Evolutionary conservation across 2,113 vertebrate species (phyloP).

Genomic region (Notarius quadriscutis): DNA sequence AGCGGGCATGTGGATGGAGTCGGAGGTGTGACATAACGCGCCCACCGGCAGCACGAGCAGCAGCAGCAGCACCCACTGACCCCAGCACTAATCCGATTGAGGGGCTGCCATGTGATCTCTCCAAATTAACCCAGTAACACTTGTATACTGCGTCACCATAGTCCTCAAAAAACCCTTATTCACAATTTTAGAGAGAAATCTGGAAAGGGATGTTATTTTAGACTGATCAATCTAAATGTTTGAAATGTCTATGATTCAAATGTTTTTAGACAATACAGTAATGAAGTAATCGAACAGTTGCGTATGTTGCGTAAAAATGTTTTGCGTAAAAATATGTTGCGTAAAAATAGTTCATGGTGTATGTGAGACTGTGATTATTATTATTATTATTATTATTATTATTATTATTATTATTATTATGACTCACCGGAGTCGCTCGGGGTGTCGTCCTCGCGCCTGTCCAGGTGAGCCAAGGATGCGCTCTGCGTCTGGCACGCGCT

Average conservation of each 20-base stretch:
- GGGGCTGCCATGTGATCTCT: constrained; percentile 68
- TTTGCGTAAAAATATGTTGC: not conserved
- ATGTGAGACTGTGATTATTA: not conserved
- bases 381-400: not conserved
- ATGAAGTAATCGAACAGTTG: not conserved
- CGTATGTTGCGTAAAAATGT: too few relatives aligned
- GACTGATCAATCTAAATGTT: not conserved
- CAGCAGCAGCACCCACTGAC: constrained; percentile 57
- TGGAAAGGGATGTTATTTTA: not conserved
- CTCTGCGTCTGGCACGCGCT: constrained; percentile 54
- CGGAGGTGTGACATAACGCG: constrained; percentile 71
- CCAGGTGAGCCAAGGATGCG: constrained; percentile 54
- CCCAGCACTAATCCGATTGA: constrained; percentile 70
- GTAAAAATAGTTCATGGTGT: not conserved
- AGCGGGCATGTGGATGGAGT: constrained; percentile 64
- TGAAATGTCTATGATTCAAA: not conserved
- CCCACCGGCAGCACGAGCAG: constrained; percentile 45
- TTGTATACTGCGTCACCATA: constrained; percentile 23
- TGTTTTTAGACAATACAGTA: not conserved
- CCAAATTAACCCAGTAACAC: constrained; percentile 54
- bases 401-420: not conserved
- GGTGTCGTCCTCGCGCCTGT: constrained; percentile 76
- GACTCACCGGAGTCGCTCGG: constrained; percentile 88
- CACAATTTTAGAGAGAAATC: not conserved
- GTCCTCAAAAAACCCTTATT: not conserved